Evolutionary conservation across 30 jellyfish, hydroid and myxozoan species (phyloP), one percentile per base, ranked within the genome.

Genomic region (Sanderia malayensis): DNA sequence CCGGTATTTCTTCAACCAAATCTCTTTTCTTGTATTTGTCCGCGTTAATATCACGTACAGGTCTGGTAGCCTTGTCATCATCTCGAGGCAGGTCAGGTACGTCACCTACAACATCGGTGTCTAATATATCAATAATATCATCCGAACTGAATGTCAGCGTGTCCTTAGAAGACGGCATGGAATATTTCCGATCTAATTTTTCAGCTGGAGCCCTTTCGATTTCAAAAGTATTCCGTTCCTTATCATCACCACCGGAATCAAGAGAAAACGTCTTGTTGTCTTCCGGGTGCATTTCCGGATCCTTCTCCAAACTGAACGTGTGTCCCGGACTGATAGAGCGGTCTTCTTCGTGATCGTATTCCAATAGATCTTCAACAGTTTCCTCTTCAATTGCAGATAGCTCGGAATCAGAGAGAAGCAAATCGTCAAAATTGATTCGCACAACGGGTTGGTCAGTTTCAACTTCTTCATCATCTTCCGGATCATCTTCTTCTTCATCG

Each of bases 321-420:
- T 49, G 23, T 4, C 64, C 64, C 64, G 64, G 64, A 19, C 64
- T 49, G 23, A 49, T 15, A 49, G 70, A 29, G 1, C 82, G 61
- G 44, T 47, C 70, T 3, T 79, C 76, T 25, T 44, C 89, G 53
- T 78, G 64, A 45, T 78, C 25, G 52, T 78, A 78, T 46, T 63
- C 76, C 1, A 83, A 46, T 28, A 74, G 45, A 4, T 74, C 88
- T 26, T 83, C 95, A 6, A 57, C 93, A 2, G 92, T 78, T 68
- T 92, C 98, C 61, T 92, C 98, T 25, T 74, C 85, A 64, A 92
- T 92, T 27, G 87, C 92, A 10, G 98, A 92, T 25, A 92, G 68
- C 29, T 92, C 98, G 13, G 87, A 76, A 46, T 80, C 95, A 19
- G 94, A 67, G 0, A 87, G 45, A 6, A 69, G 67, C 26, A 78